phyloP scores from a whole-genome alignment of 2,113 vertebrate species.

The Colius striatus region DNA sequence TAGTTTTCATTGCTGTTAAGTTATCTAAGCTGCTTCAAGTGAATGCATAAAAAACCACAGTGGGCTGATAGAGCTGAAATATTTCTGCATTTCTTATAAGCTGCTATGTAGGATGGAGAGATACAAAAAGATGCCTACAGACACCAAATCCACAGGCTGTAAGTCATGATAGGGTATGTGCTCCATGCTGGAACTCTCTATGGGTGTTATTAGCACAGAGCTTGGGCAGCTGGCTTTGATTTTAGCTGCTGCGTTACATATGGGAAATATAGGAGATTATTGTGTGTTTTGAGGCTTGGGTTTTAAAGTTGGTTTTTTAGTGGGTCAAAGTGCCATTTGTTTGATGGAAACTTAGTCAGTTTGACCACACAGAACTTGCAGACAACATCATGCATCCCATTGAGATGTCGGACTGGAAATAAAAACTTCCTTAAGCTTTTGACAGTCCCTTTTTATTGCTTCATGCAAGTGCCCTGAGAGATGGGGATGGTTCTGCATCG shows the following conservation, averaged over 20 bases:
- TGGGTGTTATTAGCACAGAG: not conserved
- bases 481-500: not conserved
- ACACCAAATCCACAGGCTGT: not conserved
- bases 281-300: not conserved
- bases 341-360: not conserved
- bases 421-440: not conserved
- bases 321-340: not conserved
- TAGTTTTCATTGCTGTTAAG: not conserved
- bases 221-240: not conserved
- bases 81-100: not conserved
- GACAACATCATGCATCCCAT: not conserved
- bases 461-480: not conserved
- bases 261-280: not conserved
- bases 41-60: not conserved
- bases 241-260: not conserved
- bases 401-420: not conserved
- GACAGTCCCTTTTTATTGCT: not conserved
- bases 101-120: not conserved
- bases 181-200: not conserved
- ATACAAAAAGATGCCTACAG: not conserved
- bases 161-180: not conserved
- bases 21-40: not conserved
- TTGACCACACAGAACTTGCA: not conserved
- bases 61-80: not conserved
- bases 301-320: not conserved